These are phyloP conservation scores for Heliconius hortense DNA, from an alignment of 2,888 invertebrate genomes.

Conservation along the genomic window DNA sequence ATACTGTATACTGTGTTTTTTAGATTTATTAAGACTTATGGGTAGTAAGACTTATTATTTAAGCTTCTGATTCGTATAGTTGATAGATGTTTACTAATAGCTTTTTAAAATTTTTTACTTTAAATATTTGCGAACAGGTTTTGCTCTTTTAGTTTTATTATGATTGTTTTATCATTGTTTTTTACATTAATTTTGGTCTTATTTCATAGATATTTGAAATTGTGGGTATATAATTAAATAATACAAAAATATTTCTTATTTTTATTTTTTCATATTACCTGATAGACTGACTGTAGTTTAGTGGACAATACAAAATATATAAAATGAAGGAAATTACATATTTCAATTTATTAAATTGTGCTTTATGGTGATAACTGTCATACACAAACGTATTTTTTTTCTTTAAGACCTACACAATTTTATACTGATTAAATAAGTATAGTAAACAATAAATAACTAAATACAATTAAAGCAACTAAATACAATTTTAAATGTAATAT, in stretches of 20 bases:
- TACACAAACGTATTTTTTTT: not conserved
- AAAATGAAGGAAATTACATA: not conserved
- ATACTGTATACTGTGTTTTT: constrained; percentile 66
- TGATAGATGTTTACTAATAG: constrained; percentile 41
- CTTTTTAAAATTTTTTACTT: not conserved
- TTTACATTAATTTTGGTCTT: not conserved
- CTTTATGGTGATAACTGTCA: not conserved
- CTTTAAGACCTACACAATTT: constrained; percentile 5
- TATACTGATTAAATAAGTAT: constrained; percentile 20
- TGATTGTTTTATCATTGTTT: not conserved
- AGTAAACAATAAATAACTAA: constrained; percentile 14
- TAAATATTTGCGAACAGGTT: not conserved
- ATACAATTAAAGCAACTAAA: constrained; percentile 15
- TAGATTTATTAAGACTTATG: constrained; percentile 57
- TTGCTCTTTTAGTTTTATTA: constrained; percentile 14
- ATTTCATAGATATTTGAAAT: not conserved
- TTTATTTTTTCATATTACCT: not conserved
- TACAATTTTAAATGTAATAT: not conserved
- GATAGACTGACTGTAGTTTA: not conserved
- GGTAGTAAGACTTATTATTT: constrained; percentile 63
- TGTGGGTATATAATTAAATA: constrained; percentile 15
- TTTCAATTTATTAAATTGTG: not conserved
- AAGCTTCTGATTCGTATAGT: constrained; percentile 65
- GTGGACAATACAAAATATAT: not conserved
- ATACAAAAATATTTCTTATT: not conserved